A percentile compares a stretch with the other conserved stretches of the same genome.
Conservation (phyloP, 2,888 invertebrate genomes). For the Chesias legatella region DNA sequence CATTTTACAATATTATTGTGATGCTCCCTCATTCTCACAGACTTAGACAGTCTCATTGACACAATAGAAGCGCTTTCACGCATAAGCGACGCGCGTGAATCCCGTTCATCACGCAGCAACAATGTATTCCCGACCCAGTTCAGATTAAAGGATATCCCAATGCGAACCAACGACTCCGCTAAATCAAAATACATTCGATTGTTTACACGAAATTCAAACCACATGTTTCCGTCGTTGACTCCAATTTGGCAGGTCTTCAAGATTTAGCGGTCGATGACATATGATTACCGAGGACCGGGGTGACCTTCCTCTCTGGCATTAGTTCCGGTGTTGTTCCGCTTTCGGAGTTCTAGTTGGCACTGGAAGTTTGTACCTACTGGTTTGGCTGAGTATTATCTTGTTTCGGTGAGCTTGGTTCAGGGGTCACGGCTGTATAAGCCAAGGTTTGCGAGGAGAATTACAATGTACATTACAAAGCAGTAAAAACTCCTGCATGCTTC, state of each 20-base stretch:
- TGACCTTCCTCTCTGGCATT: slow-evolving; percentile 7
- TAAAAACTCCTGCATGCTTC: too few relatives aligned
- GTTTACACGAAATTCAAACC: slow-evolving; percentile 39
- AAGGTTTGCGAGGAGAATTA: too few relatives aligned
- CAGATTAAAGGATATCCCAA: background rate
- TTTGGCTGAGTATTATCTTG: background rate
- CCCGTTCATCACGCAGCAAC: too few relatives aligned
- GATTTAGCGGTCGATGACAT: slow-evolving; percentile 42
- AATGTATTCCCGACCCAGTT: too few relatives aligned
- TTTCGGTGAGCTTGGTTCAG: background rate
- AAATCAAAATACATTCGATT: slow-evolving; percentile 27
- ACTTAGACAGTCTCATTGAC: too few relatives aligned
- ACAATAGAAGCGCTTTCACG: too few relatives aligned
- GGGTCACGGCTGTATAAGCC: too few relatives aligned
- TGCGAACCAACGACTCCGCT: slow-evolving; percentile 15
- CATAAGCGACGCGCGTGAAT: too few relatives aligned
- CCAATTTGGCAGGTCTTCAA: slow-evolving; percentile 47
- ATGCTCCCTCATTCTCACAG: too few relatives aligned
- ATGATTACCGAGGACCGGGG: slow-evolving; percentile 19
- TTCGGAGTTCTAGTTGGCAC: slow-evolving; percentile 7
- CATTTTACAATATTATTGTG: too few relatives aligned
- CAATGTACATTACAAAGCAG: too few relatives aligned
- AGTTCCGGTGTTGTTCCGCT: slow-evolving; percentile 12
- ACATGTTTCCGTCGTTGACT: slow-evolving; percentile 42
- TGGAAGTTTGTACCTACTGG: background rate